phyloP scores from a whole-genome alignment of 1,140 invertebrate species.

The Forficula auricularia region DNA sequence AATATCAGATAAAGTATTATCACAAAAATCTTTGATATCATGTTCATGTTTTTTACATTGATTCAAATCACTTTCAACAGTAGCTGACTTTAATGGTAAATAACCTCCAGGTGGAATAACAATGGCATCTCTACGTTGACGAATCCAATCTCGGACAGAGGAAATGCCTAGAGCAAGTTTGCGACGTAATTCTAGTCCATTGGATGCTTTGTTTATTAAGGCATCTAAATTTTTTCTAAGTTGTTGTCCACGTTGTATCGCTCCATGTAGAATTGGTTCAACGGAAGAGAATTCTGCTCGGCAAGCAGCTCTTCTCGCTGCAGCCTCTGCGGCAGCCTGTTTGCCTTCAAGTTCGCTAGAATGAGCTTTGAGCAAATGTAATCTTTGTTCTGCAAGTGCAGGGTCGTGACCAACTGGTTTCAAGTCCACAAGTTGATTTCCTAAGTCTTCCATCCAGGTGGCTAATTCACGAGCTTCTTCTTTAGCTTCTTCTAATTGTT shows the following conservation, averaged over 20 bases:
- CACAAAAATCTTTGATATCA: constrained; percentile 62
- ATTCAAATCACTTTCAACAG: constrained; percentile 54
- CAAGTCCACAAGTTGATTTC: constrained; percentile 17
- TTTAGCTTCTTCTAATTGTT: constrained; percentile 56
- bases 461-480: constrained; percentile 10
- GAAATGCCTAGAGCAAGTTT: too few species aligned
- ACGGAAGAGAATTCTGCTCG: too few species aligned
- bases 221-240: too few species aligned
- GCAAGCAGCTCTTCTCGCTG: too few species aligned
- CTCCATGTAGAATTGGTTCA: too few species aligned
- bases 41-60: constrained; percentile 41
- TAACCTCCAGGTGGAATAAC: constrained; percentile 20
- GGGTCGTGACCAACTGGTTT: constrained; percentile 16
- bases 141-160: too few species aligned
- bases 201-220: too few species aligned
- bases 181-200: too few species aligned
- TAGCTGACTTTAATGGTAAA: constrained; percentile 41
- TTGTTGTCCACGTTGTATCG: too few species aligned
- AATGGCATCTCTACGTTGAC: too few species aligned
- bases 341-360: neutral
- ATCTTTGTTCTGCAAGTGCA: neutral
- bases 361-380: neutral
- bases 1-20: constrained; percentile 53
- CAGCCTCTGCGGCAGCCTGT: neutral
- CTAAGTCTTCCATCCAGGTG: constrained; percentile 23